These are phyloP conservation scores for Fragum sueziense DNA, from an alignment of 2,888 invertebrate species.

Conservation along the genomic window DNA sequence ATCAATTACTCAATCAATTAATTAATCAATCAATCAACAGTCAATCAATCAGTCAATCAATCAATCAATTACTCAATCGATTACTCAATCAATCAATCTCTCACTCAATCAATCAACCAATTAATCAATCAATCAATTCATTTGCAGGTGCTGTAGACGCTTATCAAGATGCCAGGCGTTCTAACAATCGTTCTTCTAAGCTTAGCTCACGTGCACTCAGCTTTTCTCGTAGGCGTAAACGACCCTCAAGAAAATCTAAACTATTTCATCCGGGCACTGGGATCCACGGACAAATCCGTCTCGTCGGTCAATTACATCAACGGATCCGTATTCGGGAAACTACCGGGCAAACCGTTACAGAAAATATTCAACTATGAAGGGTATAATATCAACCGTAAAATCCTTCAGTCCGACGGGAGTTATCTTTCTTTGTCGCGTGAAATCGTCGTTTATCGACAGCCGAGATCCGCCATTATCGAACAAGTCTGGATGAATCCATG, in stretches of 20 bases:
- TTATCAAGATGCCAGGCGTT: neutral
- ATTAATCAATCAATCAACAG: too few relatives aligned
- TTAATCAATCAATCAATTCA: too few relatives aligned
- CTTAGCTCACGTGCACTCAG: neutral
- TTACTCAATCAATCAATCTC: too few relatives aligned
- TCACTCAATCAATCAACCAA: too few relatives aligned
- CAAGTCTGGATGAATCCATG: constrained; percentile 59
- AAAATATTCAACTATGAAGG: constrained; percentile 65
- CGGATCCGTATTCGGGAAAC: constrained; percentile 56
- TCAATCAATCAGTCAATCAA: too few relatives aligned
- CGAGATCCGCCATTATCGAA: constrained; percentile 52
- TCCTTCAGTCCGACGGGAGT: constrained; percentile 48
- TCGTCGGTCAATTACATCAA: constrained; percentile 54
- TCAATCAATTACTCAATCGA: too few relatives aligned
- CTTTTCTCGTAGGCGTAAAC: constrained; percentile 8
- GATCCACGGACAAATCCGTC: constrained; percentile 47
- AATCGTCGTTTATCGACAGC: constrained; percentile 61
- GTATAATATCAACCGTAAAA: constrained; percentile 61
- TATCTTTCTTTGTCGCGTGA: constrained; percentile 61
- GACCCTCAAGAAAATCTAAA: constrained; percentile 56
- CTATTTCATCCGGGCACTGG: constrained; percentile 48
- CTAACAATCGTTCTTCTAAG: neutral
- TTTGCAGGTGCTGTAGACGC: neutral
- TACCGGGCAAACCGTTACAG: constrained; percentile 34
- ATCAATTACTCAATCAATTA: too few relatives aligned